Evolutionary conservation across 2,797 vertebrate genomes (phyloP).

Genomic region (Iguana delicatissima): DNA sequence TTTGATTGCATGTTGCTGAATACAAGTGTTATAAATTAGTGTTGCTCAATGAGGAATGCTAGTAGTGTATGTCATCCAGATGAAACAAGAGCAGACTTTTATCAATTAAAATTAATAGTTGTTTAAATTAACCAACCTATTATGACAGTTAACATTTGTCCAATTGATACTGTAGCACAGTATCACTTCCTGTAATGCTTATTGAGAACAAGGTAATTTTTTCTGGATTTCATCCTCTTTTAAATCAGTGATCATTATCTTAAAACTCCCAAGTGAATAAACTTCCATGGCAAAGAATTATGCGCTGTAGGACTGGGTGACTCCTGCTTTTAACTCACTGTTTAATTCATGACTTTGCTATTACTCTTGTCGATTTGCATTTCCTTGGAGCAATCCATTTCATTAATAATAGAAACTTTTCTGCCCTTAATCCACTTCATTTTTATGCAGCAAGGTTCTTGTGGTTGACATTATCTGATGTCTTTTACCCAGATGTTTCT

Average conservation of each 20-base stretch:
- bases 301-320: conserved; percentile 39
- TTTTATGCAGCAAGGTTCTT: conserved; percentile 60
- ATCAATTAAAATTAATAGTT: conserved; percentile 17
- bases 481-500: conserved; percentile 52
- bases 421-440: conserved; percentile 66
- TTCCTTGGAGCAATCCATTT: conserved; percentile 78
- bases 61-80: background rate
- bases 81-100: conserved; percentile 1
- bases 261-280: conserved; percentile 35
- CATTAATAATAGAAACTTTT: conserved; percentile 87
- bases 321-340: conserved; percentile 82
- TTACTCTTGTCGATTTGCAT: conserved; percentile 83
- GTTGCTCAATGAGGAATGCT: background rate
- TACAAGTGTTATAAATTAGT: conserved; percentile 10
- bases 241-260: conserved; percentile 36
- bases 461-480: conserved; percentile 40
- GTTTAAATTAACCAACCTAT: conserved; percentile 6
- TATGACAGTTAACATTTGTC: conserved; percentile 29
- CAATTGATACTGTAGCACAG: conserved; percentile 22
- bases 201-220: conserved; percentile 45
- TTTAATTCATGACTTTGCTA: conserved; percentile 87
- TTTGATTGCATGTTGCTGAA: background rate
- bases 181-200: conserved; percentile 12
- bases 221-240: conserved; percentile 53
- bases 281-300: conserved; percentile 53